Base-by-base conservation (phyloP, 1,140 invertebrate genomes). In the Pollicipes pollicipes region DNA sequence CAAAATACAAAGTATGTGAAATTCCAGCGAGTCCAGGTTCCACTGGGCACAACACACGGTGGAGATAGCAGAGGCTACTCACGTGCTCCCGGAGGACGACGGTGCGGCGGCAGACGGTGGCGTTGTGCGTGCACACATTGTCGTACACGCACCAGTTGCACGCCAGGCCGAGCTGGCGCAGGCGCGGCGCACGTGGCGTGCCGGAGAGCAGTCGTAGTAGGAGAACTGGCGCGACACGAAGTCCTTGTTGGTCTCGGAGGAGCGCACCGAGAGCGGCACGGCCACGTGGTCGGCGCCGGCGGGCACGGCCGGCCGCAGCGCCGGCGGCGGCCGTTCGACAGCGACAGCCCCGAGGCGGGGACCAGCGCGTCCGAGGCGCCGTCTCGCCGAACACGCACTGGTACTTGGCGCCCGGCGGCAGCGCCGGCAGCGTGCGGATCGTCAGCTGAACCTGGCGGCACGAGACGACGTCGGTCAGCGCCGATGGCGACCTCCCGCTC, bases 91-190 rank as follows among this genome's bases (percentile, higher is more conserved):
- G 88, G 75, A 87, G 88, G 74, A 97, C 91, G 30, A 94, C 87
- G 70, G 86, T 87, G 75, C 85, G 84, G 76, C 89, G 90, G 79
- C 92, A 95, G 30, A 84, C 81, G 32, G 88, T 87, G 30, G 85
- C 87, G 78, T 95, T 90, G 81, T 94, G 89, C 0, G 92, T 91
- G 79, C 95, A 98, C 76, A 87, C 88, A 79, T 97, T 97, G 76
- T 95, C 92, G 78, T 93, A 93, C 69, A 97, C 89, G 81, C 95
- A 97, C 95, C 95, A 96, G 77, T 91, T 94, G 77, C 93, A 96
- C 3, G 88, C 87, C 93, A 96, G 74, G 90, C 86, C 70, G 90
- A 90, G 76, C 86, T 86, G 6, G 95, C 90, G 80, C 93, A 96
- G 45, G 88, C 86, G 88, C 86, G 66, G 86, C 85, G 79, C 93